These are phyloP conservation scores for Nesogale talazaci DNA, from an alignment of 2,113 vertebrate genomes.

Conservation along the genomic window DNA sequence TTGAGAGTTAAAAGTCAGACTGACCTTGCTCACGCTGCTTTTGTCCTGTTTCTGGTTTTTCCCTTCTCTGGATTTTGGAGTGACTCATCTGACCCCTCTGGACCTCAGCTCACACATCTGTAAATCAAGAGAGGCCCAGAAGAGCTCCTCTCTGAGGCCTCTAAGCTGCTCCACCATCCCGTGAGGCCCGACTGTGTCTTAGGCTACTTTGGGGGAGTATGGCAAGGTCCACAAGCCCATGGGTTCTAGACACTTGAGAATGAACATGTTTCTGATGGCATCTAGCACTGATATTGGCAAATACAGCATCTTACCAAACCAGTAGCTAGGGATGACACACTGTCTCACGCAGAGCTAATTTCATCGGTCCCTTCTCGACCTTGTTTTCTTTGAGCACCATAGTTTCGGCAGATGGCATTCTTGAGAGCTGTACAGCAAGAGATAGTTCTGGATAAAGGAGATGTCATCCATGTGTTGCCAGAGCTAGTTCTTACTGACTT, in stretches of 20 bases:
- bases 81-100: constrained; percentile 3
- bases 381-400: constrained; percentile 16
- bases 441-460: background rate
- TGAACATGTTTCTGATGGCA: background rate
- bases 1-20: too few species aligned
- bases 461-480: too few species aligned
- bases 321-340: background rate
- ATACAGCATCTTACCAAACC: constrained; percentile 10
- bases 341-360: constrained; percentile 22
- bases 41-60: too few species aligned
- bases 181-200: too few species aligned
- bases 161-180: background rate
- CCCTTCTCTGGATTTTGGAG: background rate
- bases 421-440: background rate
- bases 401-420: background rate
- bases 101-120: background rate
- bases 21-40: too few species aligned
- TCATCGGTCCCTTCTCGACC: background rate
- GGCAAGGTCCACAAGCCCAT: background rate
- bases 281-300: background rate
- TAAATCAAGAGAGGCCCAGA: background rate
- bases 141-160: background rate
- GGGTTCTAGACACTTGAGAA: constrained; percentile 10
- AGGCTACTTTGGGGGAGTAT: background rate
- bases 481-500: background rate